A percentile compares a stretch with the other conserved stretches of the same genome.
phyloP scores from a whole-genome alignment of 2,888 invertebrate genomes.

The Thera britannica region DNA sequence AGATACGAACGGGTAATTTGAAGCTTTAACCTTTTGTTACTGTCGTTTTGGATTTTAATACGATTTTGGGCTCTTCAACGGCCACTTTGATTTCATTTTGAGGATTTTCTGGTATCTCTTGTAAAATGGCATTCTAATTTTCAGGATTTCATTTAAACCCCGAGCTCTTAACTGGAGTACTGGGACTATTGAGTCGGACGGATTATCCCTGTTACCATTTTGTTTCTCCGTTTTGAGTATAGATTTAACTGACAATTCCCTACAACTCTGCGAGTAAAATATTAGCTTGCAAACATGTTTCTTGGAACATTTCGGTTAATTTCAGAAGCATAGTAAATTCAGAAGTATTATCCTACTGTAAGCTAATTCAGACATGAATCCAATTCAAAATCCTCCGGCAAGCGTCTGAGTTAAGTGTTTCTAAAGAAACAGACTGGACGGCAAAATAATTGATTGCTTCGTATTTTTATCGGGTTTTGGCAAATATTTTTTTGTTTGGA shows the following conservation, averaged over 20 bases:
- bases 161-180: slow-evolving; percentile 23
- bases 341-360: not conserved
- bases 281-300: not conserved
- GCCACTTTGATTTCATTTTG: slow-evolving; percentile 63
- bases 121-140: slow-evolving; percentile 44
- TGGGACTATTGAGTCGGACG: slow-evolving; percentile 10
- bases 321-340: not conserved
- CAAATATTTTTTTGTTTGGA: not conserved
- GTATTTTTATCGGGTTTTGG: slow-evolving; percentile 9
- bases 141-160: slow-evolving; percentile 33
- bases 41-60: slow-evolving; percentile 66
- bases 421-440: slow-evolving; percentile 12
- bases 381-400: slow-evolving; percentile 8
- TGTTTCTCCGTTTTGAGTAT: not conserved
- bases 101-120: slow-evolving; percentile 61
- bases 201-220: slow-evolving; percentile 2
- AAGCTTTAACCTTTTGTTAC: slow-evolving; percentile 68
- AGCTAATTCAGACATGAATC: slow-evolving; percentile 14
- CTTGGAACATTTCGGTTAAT: not conserved
- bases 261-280: not conserved
- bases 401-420: slow-evolving; percentile 16
- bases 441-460: slow-evolving; percentile 10
- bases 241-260: not conserved
- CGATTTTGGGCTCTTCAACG: slow-evolving; percentile 54
- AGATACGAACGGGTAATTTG: slow-evolving; percentile 80